Conservation (phyloP, 2,888 invertebrate species). For the Acleris sparsana region DNA sequence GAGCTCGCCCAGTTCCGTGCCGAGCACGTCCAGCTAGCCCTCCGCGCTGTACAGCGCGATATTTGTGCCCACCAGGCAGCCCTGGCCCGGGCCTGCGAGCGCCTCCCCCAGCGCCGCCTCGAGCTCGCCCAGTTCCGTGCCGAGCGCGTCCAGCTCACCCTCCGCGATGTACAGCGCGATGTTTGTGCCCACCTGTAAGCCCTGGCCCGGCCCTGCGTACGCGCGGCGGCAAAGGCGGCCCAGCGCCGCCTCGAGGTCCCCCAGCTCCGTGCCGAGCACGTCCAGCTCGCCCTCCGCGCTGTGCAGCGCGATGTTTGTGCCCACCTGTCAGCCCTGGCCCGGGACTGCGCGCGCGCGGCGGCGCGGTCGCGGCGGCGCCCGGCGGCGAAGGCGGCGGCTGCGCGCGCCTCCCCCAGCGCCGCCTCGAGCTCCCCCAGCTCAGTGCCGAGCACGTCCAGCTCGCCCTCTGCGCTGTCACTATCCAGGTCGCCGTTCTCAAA, state of each 20-base stretch:
- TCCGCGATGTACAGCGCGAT: no score
- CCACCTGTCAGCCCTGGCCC: slow-evolving; percentile 4
- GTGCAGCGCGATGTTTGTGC: slow-evolving; percentile 37
- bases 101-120: no score
- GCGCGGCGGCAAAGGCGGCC: no score
- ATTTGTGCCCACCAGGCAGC: no score
- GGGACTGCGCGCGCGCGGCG: slow-evolving; percentile 26
- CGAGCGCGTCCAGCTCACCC: no score
- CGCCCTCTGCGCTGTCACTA: slow-evolving; percentile 64
- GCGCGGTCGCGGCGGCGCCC: slow-evolving; percentile 41
- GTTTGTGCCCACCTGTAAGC: no score
- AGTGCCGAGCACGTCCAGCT: slow-evolving; percentile 57
- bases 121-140: no score
- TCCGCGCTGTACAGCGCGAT: no score
- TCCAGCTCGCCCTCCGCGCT: slow-evolving; percentile 67
- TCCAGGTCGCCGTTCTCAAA: slow-evolving; percentile 62
- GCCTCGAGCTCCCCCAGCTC: slow-evolving; percentile 58
- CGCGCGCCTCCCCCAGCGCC: slow-evolving; percentile 51
- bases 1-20: no score
- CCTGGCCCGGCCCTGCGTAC: no score
- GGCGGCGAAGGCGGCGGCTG: slow-evolving; percentile 46
- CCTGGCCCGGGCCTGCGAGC: no score
- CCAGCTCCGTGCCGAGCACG: slow-evolving; percentile 56
- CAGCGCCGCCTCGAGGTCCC: slow-evolving; percentile 55
- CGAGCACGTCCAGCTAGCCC: no score